A percentile compares a stretch with the other conserved stretches of the same genome.
Evolutionary conservation across 1,140 invertebrate genomes (phyloP).

Genomic region (Centruroides sculpturatus): DNA sequence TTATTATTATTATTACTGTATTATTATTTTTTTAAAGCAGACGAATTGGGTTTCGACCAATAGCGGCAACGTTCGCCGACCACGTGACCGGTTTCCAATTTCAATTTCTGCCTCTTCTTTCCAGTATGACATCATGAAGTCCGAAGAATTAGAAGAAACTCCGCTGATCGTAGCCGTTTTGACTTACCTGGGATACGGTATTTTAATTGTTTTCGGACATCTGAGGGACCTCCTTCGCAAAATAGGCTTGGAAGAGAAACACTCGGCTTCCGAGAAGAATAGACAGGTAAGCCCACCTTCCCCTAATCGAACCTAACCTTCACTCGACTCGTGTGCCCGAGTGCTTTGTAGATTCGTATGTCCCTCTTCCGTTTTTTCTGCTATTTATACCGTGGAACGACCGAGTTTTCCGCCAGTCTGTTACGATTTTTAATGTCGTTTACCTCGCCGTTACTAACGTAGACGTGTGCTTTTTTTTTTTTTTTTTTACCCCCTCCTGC

Average conservation of each 20-base stretch:
- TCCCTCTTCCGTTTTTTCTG: no score
- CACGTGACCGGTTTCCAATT: no score
- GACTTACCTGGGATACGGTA: conserved; percentile 18
- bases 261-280: conserved; percentile 8
- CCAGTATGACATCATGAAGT: no score
- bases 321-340: no score
- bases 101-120: no score
- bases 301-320: neutral
- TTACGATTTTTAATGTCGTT: neutral
- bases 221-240: conserved; percentile 13
- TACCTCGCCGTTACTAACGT: neutral
- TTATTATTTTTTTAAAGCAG: no score
- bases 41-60: no score
- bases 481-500: neutral
- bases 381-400: no score
- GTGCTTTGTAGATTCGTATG: no score
- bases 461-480: neutral
- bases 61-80: no score
- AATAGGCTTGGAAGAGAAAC: conserved; percentile 7
- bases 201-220: conserved; percentile 16
- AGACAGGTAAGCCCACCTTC: neutral
- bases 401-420: no score
- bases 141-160: conserved; percentile 18
- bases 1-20: no score
- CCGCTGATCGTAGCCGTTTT: conserved; percentile 16